Conservation (phyloP, 2,888 invertebrate genomes). For the Lamellibrachia columna region DNA sequence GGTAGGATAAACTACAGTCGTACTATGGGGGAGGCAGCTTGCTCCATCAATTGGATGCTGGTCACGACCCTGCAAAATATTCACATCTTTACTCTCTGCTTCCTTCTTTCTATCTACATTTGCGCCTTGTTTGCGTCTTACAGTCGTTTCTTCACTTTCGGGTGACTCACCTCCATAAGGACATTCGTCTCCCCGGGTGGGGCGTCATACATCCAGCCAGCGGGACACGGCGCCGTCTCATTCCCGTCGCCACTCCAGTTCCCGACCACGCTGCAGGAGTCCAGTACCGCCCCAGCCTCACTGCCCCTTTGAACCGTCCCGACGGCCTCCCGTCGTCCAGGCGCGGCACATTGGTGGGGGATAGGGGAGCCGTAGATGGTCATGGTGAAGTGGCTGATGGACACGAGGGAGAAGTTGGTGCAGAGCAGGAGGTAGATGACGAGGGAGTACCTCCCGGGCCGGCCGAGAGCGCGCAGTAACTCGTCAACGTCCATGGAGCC, state of each 20-base stretch:
- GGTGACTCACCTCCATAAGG: background rate
- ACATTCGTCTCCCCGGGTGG: background rate
- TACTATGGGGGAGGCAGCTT: no score
- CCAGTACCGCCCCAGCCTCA: background rate
- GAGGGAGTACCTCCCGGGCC: background rate
- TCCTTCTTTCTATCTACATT: no score
- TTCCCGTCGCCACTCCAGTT: background rate
- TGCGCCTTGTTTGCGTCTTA: no score
- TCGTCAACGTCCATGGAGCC: background rate
- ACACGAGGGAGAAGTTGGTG: background rate
- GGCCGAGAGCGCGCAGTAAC: background rate
- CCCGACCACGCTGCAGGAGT: background rate
- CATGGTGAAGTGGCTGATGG: conserved; percentile 12
- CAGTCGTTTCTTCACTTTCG: background rate
- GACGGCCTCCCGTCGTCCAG: background rate
- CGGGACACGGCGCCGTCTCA: background rate
- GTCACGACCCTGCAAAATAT: background rate
- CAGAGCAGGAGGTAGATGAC: background rate
- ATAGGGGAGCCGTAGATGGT: background rate
- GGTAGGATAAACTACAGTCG: no score
- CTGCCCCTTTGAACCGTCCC: background rate
- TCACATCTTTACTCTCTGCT: no score
- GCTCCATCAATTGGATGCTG: background rate
- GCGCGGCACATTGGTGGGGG: background rate
- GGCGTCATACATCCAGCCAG: background rate